These are phyloP conservation scores for Diarsia dahlii DNA, from an alignment of 2,888 invertebrate species.

Conservation along the genomic window DNA sequence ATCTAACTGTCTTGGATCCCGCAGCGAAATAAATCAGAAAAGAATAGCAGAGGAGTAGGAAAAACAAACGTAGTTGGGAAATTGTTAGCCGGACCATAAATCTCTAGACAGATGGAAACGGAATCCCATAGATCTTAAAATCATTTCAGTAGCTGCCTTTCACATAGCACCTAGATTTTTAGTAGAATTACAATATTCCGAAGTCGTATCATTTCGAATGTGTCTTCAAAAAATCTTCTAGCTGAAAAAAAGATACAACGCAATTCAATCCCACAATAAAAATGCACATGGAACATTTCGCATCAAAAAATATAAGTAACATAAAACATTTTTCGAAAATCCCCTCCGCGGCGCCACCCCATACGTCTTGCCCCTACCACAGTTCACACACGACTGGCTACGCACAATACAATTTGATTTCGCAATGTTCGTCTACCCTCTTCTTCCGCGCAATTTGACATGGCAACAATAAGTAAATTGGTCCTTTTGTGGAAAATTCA, in stretches of 20 bases:
- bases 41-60: no score
- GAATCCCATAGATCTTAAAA: neutral
- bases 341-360: slow-evolving; percentile 46
- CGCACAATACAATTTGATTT: slow-evolving; percentile 87
- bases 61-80: no score
- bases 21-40: no score
- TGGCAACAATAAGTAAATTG: slow-evolving; percentile 81
- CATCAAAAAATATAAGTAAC: slow-evolving; percentile 25
- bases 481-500: slow-evolving; percentile 74
- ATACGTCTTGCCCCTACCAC: slow-evolving; percentile 75
- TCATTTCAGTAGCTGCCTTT: neutral
- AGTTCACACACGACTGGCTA: slow-evolving; percentile 79
- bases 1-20: no score
- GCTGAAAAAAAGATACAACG: no score
- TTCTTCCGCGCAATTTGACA: slow-evolving; percentile 82
- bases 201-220: no score
- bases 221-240: no score
- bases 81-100: no score
- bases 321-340: slow-evolving; percentile 55
- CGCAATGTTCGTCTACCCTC: slow-evolving; percentile 85
- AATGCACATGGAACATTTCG: slow-evolving; percentile 28
- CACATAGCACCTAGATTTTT: no score
- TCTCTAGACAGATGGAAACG: no score
- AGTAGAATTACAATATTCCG: neutral
- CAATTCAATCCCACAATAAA: slow-evolving; percentile 11